Evolutionary conservation across 2,797 vertebrate genomes (phyloP).

Genomic region (Pseudomugil gertrudae): DNA sequence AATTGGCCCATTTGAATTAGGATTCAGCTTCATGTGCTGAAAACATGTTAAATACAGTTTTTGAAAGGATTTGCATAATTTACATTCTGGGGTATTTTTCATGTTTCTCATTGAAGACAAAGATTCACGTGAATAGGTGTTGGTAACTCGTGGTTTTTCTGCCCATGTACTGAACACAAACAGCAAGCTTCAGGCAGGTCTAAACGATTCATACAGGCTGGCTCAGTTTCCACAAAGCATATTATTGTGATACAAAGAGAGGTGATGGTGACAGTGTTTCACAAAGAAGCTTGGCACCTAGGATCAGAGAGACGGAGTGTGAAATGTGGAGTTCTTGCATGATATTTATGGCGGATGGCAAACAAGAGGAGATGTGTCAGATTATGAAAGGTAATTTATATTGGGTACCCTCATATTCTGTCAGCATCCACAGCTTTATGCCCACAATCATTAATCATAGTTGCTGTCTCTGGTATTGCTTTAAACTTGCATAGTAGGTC

Average conservation of each 20-base stretch:
- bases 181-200: slow-evolving; percentile 9
- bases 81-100: background rate
- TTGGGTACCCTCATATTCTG: slow-evolving; percentile 50
- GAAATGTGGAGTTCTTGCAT: slow-evolving; percentile 35
- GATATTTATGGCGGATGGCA: slow-evolving; percentile 51
- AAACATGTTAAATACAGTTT: slow-evolving; percentile 16
- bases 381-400: slow-evolving; percentile 58
- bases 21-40: slow-evolving; percentile 13
- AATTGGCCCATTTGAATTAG: slow-evolving; percentile 36
- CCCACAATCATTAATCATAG: slow-evolving; percentile 67
- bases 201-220: slow-evolving; percentile 9
- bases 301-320: slow-evolving; percentile 21
- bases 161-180: background rate
- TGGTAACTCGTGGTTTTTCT: slow-evolving; percentile 13
- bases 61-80: slow-evolving; percentile 36
- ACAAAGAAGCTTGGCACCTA: slow-evolving; percentile 24
- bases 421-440: slow-evolving; percentile 48
- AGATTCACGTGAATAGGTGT: slow-evolving; percentile 24
- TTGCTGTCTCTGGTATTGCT: slow-evolving; percentile 41
- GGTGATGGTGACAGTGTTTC: slow-evolving; percentile 10
- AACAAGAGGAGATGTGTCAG: slow-evolving; percentile 47
- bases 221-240: slow-evolving; percentile 11
- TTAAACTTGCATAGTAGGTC: slow-evolving; percentile 36
- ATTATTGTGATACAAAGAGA: slow-evolving; percentile 25
- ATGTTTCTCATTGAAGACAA: slow-evolving; percentile 26